Evolutionary conservation across 2,113 vertebrate genomes (phyloP).

Genomic region (Taxidea taxus): DNA sequence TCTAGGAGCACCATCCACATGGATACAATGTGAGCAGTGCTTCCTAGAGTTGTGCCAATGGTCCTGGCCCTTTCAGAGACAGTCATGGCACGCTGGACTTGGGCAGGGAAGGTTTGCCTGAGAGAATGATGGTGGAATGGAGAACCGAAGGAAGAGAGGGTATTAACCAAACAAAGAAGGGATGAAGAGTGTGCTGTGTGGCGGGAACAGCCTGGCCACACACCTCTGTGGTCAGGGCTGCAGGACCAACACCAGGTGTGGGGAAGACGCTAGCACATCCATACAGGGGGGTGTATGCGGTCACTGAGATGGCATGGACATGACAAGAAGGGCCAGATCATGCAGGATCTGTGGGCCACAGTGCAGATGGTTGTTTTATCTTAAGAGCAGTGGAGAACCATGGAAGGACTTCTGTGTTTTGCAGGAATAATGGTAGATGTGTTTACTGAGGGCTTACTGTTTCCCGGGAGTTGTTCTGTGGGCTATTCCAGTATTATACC

Average conservation of each 20-base stretch:
- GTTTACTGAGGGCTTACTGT: background rate
- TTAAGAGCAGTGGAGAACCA: background rate
- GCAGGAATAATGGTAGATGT: background rate
- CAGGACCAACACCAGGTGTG: background rate
- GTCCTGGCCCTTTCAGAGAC: background rate
- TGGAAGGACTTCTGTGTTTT: background rate
- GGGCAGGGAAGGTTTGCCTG: background rate
- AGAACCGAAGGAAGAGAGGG: background rate
- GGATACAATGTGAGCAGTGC: accelerated
- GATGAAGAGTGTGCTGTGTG: background rate
- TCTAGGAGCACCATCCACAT: background rate
- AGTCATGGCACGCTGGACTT: background rate
- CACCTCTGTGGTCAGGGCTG: background rate
- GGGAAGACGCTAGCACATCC: background rate
- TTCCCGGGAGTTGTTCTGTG: background rate
- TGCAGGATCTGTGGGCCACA: background rate
- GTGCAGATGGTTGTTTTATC: background rate
- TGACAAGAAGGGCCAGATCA: background rate
- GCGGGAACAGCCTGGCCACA: background rate
- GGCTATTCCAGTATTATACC: background rate
- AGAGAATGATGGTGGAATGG: background rate
- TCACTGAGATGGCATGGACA: background rate
- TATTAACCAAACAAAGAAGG: background rate
- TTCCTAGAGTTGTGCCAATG: background rate
- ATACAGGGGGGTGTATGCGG: background rate